phyloP scores from a whole-genome alignment of 2,888 invertebrate species.

The Andrena marginata region DNA sequence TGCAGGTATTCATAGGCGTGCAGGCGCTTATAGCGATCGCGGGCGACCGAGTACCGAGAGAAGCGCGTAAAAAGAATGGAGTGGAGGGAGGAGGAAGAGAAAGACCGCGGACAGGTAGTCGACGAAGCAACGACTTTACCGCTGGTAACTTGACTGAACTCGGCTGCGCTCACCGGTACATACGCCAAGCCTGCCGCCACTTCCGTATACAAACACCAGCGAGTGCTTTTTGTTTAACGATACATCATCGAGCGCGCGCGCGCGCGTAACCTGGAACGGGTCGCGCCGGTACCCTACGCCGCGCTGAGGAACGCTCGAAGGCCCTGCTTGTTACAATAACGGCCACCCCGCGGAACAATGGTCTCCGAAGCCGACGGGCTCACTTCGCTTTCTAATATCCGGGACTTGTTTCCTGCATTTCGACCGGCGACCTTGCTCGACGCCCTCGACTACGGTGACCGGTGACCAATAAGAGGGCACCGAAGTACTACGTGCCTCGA shows the following conservation, averaged over 20 bases:
- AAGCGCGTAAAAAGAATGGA: conserved; percentile 25
- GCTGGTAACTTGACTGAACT: conserved; percentile 53
- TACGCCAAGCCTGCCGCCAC: conserved; percentile 29
- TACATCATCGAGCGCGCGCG: conserved; percentile 35
- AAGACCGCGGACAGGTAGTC: conserved; percentile 34
- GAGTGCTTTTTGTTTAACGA: conserved; percentile 51
- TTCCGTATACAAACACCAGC: conserved; percentile 64
- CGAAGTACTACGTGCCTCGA: not conserved
- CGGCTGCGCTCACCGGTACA: conserved; percentile 35
- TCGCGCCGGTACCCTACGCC: not conserved
- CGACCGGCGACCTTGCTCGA: conserved; percentile 16
- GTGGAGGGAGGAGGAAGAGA: conserved; percentile 15
- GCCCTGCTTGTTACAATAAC: conserved; percentile 1
- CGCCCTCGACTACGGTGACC: not conserved
- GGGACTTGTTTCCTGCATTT: not conserved
- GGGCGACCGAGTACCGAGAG: conserved; percentile 54
- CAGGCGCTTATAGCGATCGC: conserved; percentile 59
- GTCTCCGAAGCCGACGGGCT: not conserved
- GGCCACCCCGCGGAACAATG: conserved; percentile 1
- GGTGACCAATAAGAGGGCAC: not conserved
- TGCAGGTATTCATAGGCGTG: conserved; percentile 16
- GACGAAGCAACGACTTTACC: conserved; percentile 64
- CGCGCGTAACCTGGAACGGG: not conserved
- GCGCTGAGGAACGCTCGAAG: not conserved
- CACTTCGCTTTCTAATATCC: conserved; percentile 2